A percentile compares a stretch with the other conserved stretches of the same genome.
Evolutionary conservation across 2,113 vertebrate genomes (phyloP).

Genomic region (Oryzias javanicus): DNA sequence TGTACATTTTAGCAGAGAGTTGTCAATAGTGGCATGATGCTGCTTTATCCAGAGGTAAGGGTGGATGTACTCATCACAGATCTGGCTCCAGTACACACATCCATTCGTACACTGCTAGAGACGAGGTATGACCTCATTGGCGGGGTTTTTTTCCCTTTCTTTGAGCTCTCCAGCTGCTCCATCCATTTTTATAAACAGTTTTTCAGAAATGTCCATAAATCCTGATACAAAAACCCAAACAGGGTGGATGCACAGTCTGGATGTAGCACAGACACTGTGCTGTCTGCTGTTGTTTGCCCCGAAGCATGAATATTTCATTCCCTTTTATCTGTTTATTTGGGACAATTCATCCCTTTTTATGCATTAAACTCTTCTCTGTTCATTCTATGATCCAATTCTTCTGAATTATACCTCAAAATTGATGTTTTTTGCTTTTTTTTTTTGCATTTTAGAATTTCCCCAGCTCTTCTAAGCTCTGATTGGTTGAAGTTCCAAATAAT

Average conservation of each 20-base stretch:
- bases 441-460: no score
- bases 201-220: not conserved
- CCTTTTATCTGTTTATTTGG: conserved; percentile 19
- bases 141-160: not conserved
- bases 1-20: conserved; percentile 10
- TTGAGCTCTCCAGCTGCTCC: conserved; percentile 15
- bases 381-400: conserved; percentile 16
- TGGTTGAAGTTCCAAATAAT: no score
- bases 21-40: conserved; percentile 21
- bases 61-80: conserved; percentile 12
- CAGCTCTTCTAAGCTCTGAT: no score
- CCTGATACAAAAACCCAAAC: not conserved
- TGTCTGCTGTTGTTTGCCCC: conserved; percentile 7
- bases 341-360: conserved; percentile 17
- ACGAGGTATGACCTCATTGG: conserved; percentile 2
- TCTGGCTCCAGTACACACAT: not conserved
- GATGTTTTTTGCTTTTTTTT: no score
- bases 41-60: conserved; percentile 25
- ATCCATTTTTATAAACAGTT: conserved; percentile 8
- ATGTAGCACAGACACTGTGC: conserved; percentile 7
- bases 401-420: not conserved
- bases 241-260: not conserved
- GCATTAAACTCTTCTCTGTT: not conserved
- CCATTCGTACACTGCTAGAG: not conserved
- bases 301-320: conserved; percentile 15